Conservation (phyloP, 2,797 vertebrate genomes). For the Darevskia mixta region DNA sequence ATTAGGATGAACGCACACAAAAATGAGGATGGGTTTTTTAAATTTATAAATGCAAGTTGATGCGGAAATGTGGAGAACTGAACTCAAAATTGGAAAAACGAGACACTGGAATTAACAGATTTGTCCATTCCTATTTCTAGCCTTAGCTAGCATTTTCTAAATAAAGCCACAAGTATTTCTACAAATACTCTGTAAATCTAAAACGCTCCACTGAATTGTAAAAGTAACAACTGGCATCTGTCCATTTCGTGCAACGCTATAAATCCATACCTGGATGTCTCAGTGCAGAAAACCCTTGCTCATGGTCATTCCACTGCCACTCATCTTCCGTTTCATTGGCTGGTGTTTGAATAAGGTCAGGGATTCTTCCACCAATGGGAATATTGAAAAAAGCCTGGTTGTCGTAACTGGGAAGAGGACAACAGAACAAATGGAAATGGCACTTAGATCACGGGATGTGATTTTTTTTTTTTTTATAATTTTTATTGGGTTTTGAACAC, state of each 20-base stretch:
- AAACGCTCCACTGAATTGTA: not conserved
- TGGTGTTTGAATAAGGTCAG: slow-evolving; percentile 78
- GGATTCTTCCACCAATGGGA: slow-evolving; percentile 87
- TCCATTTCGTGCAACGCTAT: not conserved
- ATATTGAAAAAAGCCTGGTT: slow-evolving; percentile 83
- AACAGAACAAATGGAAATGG: slow-evolving; percentile 1
- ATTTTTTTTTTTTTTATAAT: not conserved
- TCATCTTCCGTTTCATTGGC: slow-evolving; percentile 79
- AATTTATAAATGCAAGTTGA: no score
- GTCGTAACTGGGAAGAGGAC: slow-evolving; percentile 70
- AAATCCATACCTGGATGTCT: slow-evolving; percentile 84
- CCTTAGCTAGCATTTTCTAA: not conserved
- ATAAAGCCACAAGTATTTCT: not conserved
- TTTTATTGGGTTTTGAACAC: no score
- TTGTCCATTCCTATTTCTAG: not conserved
- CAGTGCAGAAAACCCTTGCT: slow-evolving; percentile 87
- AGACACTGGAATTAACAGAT: no score
- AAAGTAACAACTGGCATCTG: not conserved
- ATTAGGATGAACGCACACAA: no score
- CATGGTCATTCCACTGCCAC: slow-evolving; percentile 83
- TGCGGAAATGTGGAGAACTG: no score
- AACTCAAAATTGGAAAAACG: no score
- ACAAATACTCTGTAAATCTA: not conserved
- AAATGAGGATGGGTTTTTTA: no score
- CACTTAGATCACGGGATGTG: not conserved